Evolutionary conservation across 1,140 invertebrate species (phyloP).

Genomic region (Melanaphis sacchari): DNA sequence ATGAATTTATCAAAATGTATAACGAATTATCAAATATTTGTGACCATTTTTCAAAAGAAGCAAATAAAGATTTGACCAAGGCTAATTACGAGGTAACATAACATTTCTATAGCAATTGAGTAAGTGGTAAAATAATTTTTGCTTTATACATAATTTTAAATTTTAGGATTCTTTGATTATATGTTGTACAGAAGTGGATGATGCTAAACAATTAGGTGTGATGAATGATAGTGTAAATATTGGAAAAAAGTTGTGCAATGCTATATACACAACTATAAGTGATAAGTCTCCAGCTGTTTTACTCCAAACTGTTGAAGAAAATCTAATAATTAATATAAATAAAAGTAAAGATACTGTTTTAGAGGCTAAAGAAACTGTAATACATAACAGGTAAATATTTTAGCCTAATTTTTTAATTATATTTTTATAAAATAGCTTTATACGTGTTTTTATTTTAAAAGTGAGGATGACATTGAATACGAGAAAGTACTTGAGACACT

Average conservation of each 20-base stretch:
- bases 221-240: conserved; percentile 23
- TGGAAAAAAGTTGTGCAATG: conserved; percentile 22
- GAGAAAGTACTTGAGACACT: conserved; percentile 10
- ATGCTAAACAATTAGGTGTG: conserved; percentile 14
- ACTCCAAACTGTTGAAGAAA: conserved; percentile 14
- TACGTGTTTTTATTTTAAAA: not conserved
- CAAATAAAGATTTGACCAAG: not conserved
- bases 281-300: conserved; percentile 26
- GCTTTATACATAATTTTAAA: not conserved
- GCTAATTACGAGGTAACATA: conserved; percentile 24
- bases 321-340: not conserved
- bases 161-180: conserved; percentile 41
- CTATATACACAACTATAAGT: conserved; percentile 1
- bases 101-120: not conserved
- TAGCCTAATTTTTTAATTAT: not conserved
- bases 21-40: conserved; percentile 7
- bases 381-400: conserved; percentile 4
- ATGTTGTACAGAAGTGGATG: not conserved
- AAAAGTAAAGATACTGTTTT: not conserved
- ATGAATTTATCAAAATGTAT: not conserved
- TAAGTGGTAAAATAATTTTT: not conserved
- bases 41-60: not conserved
- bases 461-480: not conserved
- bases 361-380: not conserved
- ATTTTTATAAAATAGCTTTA: not conserved